Evolutionary conservation across 2,113 vertebrate species (phyloP).

Genomic region (Gallinago jamesoni): DNA sequence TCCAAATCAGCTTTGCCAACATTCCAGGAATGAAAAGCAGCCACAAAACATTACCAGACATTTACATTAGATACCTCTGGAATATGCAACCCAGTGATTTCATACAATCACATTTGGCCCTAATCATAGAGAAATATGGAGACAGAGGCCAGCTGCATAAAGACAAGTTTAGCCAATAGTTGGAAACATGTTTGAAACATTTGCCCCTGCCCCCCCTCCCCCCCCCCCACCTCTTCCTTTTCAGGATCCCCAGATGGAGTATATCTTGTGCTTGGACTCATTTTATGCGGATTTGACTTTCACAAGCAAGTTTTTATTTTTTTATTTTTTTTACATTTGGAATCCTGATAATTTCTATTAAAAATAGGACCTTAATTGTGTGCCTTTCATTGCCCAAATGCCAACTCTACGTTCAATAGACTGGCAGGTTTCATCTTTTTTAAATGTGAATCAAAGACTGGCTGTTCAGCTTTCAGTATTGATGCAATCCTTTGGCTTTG

Average conservation of each 20-base stretch:
- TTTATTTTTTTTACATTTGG: not conserved
- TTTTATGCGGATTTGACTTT: not conserved
- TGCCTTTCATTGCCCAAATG: not conserved
- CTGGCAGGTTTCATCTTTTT: not conserved
- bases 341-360: not conserved
- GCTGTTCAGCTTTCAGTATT: conserved; percentile 1
- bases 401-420: not conserved
- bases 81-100: not conserved
- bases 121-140: not conserved
- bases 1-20: not conserved
- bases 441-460: not conserved
- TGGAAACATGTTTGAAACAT: not conserved
- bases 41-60: not conserved
- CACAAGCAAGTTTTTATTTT: not conserved
- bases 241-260: not conserved
- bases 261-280: not conserved
- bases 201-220: not conserved
- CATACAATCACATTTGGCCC: not conserved
- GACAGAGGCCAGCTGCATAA: not conserved
- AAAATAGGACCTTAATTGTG: not conserved
- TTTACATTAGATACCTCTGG: not conserved
- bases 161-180: not conserved
- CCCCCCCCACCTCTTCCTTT: not conserved
- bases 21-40: not conserved
- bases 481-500: not conserved